Evolutionary conservation across 2,888 invertebrate genomes (phyloP).

Genomic region (Anoplius nigerrimus): DNA sequence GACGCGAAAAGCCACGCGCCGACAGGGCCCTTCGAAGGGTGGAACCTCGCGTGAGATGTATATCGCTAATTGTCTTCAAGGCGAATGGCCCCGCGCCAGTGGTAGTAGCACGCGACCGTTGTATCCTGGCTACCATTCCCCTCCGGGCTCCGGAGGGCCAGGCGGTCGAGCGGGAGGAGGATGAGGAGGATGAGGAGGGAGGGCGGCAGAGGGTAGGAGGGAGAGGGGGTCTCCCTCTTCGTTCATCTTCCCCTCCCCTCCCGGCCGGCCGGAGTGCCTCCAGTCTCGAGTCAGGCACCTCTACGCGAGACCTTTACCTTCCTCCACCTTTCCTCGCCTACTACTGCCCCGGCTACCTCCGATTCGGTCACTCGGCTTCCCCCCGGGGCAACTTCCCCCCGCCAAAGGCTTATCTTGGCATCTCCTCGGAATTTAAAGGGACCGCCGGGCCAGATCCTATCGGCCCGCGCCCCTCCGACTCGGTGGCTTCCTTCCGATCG

Average conservation of each 20-base stretch:
- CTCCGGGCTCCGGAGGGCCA: neutral
- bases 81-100: conserved; percentile 35
- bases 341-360: neutral
- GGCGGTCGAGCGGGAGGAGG: too few species aligned
- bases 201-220: too few species aligned
- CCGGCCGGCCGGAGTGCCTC: too few species aligned
- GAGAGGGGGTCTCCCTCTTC: neutral
- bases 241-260: too few species aligned
- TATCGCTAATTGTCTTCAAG: conserved; percentile 62
- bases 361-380: too few species aligned
- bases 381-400: neutral
- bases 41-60: conserved; percentile 54
- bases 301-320: neutral
- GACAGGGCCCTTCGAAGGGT: conserved; percentile 27
- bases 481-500: neutral
- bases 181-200: too few species aligned
- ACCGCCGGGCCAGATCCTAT: conserved; percentile 17
- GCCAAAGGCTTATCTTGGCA: conserved; percentile 33
- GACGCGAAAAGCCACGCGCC: conserved; percentile 7
- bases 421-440: conserved; percentile 38
- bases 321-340: too few species aligned
- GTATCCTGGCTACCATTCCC: conserved; percentile 19
- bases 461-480: conserved; percentile 2
- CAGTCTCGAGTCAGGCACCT: neutral
- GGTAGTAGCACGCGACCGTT: conserved; percentile 58